A percentile compares a stretch with the other conserved stretches of the same genome.
These are phyloP conservation scores for Thymallus thymallus DNA, from an alignment of 2,113 vertebrate species.

Conservation along the genomic window DNA sequence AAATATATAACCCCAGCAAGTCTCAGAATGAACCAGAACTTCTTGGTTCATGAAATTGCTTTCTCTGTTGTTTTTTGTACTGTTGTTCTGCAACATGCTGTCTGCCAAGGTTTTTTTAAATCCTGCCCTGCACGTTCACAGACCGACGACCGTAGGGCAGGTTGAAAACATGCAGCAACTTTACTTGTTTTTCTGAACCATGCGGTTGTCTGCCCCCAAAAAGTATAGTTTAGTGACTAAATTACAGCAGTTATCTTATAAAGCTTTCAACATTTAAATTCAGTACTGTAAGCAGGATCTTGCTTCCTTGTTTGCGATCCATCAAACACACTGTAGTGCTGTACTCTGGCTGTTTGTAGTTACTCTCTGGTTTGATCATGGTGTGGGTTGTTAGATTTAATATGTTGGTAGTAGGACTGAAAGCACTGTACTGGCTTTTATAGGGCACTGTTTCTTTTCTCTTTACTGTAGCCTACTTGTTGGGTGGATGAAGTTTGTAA, in stretches of 20 bases:
- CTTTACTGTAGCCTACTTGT: no score
- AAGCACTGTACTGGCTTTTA: neutral
- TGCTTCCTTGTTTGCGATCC: neutral
- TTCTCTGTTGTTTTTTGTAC: no score
- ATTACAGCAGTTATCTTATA: no score
- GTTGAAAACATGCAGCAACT: no score
- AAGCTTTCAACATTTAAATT: neutral
- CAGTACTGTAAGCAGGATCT: neutral
- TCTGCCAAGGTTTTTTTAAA: constrained; percentile 2
- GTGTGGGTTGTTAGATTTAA: neutral
- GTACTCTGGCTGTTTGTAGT: constrained; percentile 30
- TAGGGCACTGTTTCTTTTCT: no score
- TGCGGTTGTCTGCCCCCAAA: neutral
- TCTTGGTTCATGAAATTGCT: no score
- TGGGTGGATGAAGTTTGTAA: neutral
- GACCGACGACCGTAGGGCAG: neutral
- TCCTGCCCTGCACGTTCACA: neutral
- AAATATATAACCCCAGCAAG: no score
- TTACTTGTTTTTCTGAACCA: neutral
- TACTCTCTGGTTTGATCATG: neutral
- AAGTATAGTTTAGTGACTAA: no score
- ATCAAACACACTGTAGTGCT: neutral
- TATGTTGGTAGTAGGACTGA: neutral
- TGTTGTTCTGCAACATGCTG: no score
- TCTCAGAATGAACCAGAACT: no score